Base-by-base conservation (phyloP, 2,113 vertebrate genomes). In the Nothocercus julius region DNA sequence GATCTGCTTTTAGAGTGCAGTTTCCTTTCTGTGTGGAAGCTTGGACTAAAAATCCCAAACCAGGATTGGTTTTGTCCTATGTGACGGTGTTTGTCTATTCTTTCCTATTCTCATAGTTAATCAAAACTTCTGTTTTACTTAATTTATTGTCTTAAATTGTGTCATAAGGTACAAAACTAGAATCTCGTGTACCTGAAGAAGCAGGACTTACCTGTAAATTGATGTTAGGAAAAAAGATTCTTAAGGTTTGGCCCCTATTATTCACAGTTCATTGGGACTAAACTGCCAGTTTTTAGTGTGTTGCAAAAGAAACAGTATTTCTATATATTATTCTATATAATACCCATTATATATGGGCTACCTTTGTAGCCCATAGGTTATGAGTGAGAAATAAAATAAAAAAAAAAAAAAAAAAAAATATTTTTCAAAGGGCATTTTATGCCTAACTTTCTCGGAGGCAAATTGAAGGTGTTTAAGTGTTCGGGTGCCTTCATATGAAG, bases 401-500 rank as follows among this genome's bases (percentile, higher is more conserved):
- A 49, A 24, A 10, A 49, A 49, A 49, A 49, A 49, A 21, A 49
- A 49, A 49, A 49, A 49, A 21, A 49, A 24, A 10, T 49, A 49
- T 63, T 44, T 77, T 44, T 38, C 25, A 62, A 38, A 62, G 75
- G 18, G 0, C 53, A 40, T 45, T 78, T 45, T 78, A 62, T 59
- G 13, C 53, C 75, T 87, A 0, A 0, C 36, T 92, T 86, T 70
- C 54, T 92, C 45, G 67, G 72, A 92, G 73, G 85, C 38, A 45
- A 83, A 90, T 67, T 80, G 91, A 85, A 89, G 61, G 9, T 91
- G 87, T 78, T 95, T 81, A 94, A 86, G 93, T 25, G 4, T 74
- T 90, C 32, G 2, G 49, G 61, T 54, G 80, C 93, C 72, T 95
- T 95, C 56, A 30, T 82, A 22, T 64, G 79, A 94, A 91, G 89